A percentile compares a stretch with the other conserved stretches of the same genome.
Conservation (phyloP, 2,113 vertebrate species). For the Rhabdomys dilectus region DNA sequence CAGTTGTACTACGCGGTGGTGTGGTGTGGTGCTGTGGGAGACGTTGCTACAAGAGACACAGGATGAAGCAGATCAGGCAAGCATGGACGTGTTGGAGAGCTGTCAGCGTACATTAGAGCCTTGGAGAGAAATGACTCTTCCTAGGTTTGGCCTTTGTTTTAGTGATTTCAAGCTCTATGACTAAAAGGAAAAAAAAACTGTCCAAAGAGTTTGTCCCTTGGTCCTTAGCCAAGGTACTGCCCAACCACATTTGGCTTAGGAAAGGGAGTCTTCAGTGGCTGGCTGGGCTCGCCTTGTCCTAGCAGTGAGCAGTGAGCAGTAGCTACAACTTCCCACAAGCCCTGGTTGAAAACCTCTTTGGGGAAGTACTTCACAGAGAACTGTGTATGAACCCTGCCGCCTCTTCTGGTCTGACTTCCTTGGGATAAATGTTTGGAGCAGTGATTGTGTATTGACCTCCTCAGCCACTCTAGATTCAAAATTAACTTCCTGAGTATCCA, state of each 20-base stretch:
- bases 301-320: no score
- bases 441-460: neutral
- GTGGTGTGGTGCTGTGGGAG: neutral
- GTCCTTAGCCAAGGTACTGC: neutral
- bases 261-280: neutral
- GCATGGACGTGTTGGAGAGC: no score
- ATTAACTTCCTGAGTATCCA: no score
- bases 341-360: accelerated
- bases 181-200: neutral
- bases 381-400: neutral
- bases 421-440: neutral
- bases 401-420: neutral
- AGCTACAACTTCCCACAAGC: neutral
- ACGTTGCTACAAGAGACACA: neutral
- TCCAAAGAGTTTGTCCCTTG: neutral
- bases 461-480: neutral
- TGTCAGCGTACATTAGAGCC: no score
- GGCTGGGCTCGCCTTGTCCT: neutral
- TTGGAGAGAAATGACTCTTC: neutral
- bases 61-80: neutral
- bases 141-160: neutral
- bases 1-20: neutral
- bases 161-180: neutral
- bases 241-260: neutral
- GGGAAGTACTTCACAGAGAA: neutral